phyloP scores from a whole-genome alignment of 2,113 vertebrate genomes.

The Fregata magnificens region DNA sequence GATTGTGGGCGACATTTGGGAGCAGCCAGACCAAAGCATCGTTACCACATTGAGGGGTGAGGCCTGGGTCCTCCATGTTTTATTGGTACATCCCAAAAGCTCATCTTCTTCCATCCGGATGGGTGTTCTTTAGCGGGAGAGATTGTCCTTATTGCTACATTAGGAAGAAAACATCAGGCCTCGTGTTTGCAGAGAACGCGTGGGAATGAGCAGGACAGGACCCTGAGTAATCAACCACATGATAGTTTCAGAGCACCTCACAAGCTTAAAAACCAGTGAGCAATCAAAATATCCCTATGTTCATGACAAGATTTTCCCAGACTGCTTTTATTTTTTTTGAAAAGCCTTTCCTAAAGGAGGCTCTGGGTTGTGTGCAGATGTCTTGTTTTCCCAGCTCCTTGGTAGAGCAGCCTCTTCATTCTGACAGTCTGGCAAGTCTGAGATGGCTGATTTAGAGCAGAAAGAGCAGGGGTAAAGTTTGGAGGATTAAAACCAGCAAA shows the following conservation, averaged over 20 bases:
- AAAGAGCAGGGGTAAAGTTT: background rate
- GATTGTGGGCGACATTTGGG: rapidly evolving
- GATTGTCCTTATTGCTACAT: background rate
- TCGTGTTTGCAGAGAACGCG: rapidly evolving
- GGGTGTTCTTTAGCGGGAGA: background rate
- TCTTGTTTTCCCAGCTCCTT: background rate
- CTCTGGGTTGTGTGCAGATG: background rate
- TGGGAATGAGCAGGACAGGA: background rate
- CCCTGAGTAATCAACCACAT: background rate
- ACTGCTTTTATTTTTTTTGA: background rate
- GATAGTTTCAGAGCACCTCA: background rate
- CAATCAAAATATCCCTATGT: background rate
- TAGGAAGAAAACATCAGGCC: background rate
- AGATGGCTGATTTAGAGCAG: background rate
- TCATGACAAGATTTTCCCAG: background rate
- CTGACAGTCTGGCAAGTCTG: background rate
- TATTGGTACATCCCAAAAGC: background rate
- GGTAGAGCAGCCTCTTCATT: background rate
- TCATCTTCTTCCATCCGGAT: background rate
- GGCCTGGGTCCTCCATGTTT: background rate
- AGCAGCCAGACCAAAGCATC: background rate
- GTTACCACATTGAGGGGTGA: background rate
- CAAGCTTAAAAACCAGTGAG: background rate
- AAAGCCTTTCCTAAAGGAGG: background rate
- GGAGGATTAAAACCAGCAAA: background rate